A percentile compares a stretch with the other conserved stretches of the same genome.
Evolutionary conservation across 2,888 invertebrate genomes (phyloP).

Genomic region (Hymenopus coronatus): DNA sequence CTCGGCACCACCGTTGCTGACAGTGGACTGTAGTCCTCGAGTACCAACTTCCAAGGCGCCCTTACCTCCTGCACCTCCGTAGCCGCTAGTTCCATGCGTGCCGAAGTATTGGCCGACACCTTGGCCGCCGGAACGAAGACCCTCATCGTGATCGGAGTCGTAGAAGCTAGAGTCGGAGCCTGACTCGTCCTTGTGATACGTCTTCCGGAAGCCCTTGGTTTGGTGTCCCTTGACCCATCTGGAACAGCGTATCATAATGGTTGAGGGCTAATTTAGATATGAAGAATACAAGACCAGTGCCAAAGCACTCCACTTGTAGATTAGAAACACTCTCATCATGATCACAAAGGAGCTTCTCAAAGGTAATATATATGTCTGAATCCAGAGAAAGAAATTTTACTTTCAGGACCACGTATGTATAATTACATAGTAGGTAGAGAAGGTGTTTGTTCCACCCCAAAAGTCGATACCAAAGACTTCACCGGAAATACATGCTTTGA

Average conservation of each 20-base stretch:
- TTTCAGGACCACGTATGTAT: too few species aligned
- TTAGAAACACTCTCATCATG: too few species aligned
- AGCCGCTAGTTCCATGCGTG: neutral
- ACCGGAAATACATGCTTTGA: too few species aligned
- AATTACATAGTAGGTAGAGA: too few species aligned
- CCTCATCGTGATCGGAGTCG: neutral
- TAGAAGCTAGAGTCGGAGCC: neutral
- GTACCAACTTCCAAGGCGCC: neutral
- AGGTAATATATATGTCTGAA: too few species aligned
- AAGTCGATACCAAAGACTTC: too few species aligned
- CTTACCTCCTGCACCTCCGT: neutral
- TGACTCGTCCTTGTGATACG: neutral
- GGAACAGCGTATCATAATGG: neutral
- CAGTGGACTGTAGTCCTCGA: neutral
- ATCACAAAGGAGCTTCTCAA: too few species aligned
- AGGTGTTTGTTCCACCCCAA: too few species aligned
- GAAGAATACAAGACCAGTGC: too few species aligned
- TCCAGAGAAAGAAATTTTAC: too few species aligned
- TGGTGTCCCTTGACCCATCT: neutral
- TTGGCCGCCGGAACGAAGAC: neutral
- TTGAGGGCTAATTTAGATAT: neutral
- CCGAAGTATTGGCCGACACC: neutral
- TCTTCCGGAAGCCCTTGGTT: neutral
- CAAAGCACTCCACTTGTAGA: too few species aligned
- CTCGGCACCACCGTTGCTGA: neutral